Base-by-base conservation (phyloP, 2,113 vertebrate species). In the Ardeotis arabs region DNA sequence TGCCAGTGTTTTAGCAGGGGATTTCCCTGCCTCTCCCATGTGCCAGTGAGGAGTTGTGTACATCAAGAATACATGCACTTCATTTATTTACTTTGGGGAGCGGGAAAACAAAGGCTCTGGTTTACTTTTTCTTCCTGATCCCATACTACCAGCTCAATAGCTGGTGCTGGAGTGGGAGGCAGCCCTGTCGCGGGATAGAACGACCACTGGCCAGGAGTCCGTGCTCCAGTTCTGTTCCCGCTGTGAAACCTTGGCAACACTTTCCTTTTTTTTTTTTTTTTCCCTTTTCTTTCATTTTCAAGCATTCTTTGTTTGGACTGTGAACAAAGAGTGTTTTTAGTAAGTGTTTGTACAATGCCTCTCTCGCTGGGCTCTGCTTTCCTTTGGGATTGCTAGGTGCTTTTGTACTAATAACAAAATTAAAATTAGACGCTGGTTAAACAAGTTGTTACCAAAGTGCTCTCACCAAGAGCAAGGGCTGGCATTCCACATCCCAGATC, bases 181-280 rank as follows among this genome's bases (percentile, higher is more conserved):
- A 83, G 25, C 41, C 19, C 45, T 33, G 50, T 18, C 8, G 4
- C 2, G 2, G 25, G 33, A 67, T 17, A 35, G 66, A 83, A 49
- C 1, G 3, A 27, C 25, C 12, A 2, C 49, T 73, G 75, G 41
- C 58, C 79, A 62, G 41, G 52, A 90, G 60, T 81, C 76, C 7
- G 0, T 76, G 84, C 55, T 90, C 4, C 27, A n/a, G 37, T 73
- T 72, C 41, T 85, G 52, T 24, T 86, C 79, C 83, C 0, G 28
- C 91, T 93, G 84, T 59, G 91, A 93, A 93, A 66, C 87, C 89
- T 80, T 95, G 75, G 67, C 58, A 95, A 77, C 84, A 24, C 55
- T 73, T 81, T 5, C 10, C 6, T 28, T 62, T 35, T 60, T 45
- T 37, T 14, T 25, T 19, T 44, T 12, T 12, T 3, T 22, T 53